These are phyloP conservation scores for Steinernema scapterisci DNA, from an alignment of 2,888 invertebrate species.

Conservation along the genomic window DNA sequence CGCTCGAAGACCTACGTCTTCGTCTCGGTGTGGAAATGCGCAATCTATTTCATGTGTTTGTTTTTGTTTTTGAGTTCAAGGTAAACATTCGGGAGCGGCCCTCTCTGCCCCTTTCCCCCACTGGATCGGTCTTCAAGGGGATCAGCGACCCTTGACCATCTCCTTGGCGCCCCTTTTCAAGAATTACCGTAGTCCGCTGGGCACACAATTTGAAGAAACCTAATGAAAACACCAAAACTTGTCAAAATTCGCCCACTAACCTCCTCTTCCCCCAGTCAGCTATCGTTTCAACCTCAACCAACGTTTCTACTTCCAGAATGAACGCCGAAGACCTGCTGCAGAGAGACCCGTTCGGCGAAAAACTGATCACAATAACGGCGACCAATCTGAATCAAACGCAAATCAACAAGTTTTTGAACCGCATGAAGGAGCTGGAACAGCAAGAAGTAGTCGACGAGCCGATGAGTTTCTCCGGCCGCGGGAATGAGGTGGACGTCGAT, in stretches of 20 bases:
- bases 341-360: constrained; percentile 65
- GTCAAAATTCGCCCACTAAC: too few species aligned
- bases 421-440: constrained; percentile 50
- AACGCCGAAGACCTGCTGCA: constrained; percentile 68
- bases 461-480: constrained; percentile 35
- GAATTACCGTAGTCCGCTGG: not conserved
- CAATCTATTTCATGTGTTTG: constrained; percentile 79
- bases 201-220: not conserved
- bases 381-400: constrained; percentile 61
- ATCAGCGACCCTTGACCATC: constrained; percentile 70
- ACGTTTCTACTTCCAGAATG: constrained; percentile 70
- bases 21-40: constrained; percentile 87
- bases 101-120: not conserved
- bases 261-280: too few species aligned
- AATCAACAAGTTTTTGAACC: constrained; percentile 56
- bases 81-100: constrained; percentile 19
- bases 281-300: not conserved
- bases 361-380: constrained; percentile 63
- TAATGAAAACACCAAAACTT: too few species aligned
- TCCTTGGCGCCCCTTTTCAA: constrained; percentile 58
- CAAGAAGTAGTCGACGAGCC: constrained; percentile 41
- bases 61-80: constrained; percentile 73
- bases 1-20: constrained; percentile 86
- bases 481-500: constrained; percentile 41
- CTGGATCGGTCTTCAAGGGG: not conserved